A percentile compares a stretch with the other conserved stretches of the same genome.
Evolutionary conservation across 2,113 vertebrate species (phyloP).

Genomic region (Lasiurus cinereus): DNA sequence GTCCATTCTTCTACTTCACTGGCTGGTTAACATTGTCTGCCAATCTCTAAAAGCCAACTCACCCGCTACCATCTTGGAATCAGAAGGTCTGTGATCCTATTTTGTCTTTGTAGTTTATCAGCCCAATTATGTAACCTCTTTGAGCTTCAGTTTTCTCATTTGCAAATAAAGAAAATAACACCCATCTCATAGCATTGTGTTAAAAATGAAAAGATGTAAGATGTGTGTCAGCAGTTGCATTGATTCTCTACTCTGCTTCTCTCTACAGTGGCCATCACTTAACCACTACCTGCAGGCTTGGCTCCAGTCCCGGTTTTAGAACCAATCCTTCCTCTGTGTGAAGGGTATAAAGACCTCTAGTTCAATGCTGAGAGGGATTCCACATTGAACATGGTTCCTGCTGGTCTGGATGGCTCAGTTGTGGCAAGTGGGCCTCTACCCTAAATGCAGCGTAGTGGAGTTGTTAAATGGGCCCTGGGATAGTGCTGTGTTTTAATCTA

Average conservation of each 20-base stretch:
- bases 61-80: slow-evolving; percentile 3
- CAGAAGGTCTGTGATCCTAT: neutral
- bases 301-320: neutral
- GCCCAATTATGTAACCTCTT: neutral
- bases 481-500: neutral
- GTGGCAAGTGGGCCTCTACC: neutral
- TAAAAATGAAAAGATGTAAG: neutral
- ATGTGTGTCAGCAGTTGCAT: neutral
- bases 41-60: neutral
- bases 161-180: neutral
- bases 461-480: neutral
- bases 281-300: neutral
- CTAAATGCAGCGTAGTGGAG: neutral
- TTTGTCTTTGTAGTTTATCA: neutral
- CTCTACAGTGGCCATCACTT: neutral
- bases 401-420: neutral
- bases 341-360: neutral
- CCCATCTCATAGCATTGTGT: neutral
- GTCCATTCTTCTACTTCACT: neutral
- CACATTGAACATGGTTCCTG: neutral
- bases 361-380: neutral
- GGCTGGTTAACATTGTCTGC: neutral
- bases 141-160: neutral
- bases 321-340: neutral
- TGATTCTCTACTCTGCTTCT: neutral